Base-by-base conservation (phyloP, 2,888 invertebrate species). In the Trissoscelio sp. region DNA sequence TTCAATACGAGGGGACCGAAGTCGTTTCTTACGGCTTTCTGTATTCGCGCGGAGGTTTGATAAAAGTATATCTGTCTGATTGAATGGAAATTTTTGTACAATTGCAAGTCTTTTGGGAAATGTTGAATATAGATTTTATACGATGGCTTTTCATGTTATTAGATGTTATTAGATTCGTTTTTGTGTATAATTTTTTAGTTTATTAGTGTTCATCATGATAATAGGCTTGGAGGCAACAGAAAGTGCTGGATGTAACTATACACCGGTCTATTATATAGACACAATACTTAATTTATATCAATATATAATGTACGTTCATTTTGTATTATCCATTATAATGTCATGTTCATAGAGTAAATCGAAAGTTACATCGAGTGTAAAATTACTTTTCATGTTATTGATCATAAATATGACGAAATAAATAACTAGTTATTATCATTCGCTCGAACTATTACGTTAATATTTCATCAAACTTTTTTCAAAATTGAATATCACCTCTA, bases 281-380 rank as follows among this genome's bases (percentile, higher is more conserved):
- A 72, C 78, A 78, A 72, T 78, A 62, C 70, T 57, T 64, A 58
- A 69, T 62, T 62, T 64, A 46, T 78, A 70, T 46, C 62, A 58
- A 75, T 67, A 44, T 60, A 69, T 75, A 62, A 55, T 34, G 31
- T 55, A 20, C 7, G 46, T 34, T 55, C 44, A 73, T 55, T 62
- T 31, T 57, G 53, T 28, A 55, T 46, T 74, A 46, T 74, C 51
- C 44, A 64, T 57, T 55, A 74, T 48, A 39, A 74, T 57, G 48
- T 64, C 57, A 57, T 37, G 24, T 20, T 46, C 46, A 37, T 74
- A 62, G 62, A 60, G 14, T 55, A 44, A 44, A 64, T 37, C 55
- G 55, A 70, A 60, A 39, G 48, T 44, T 42, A 31, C 34, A 48
- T 60, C 3, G 22, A 64, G 42, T 57, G 14, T 57, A 64, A 67